Evolutionary conservation across 2,113 vertebrate species (phyloP).

Genomic region (Mesembrinibis cayennensis): DNA sequence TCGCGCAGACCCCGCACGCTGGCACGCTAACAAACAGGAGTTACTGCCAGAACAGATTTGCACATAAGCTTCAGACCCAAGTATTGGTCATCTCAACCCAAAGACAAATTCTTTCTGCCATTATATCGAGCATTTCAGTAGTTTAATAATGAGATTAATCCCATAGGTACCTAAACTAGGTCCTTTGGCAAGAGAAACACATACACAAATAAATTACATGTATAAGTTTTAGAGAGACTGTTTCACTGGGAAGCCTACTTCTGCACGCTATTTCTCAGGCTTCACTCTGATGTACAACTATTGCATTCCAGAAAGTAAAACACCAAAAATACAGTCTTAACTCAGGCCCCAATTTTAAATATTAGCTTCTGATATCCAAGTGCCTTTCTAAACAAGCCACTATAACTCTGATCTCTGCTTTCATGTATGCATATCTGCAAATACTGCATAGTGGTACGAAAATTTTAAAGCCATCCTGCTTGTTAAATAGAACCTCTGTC

Average conservation of each 20-base stretch:
- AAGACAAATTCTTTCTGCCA: not conserved
- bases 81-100: not conserved
- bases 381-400: not conserved
- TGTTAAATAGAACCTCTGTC: constrained; percentile 9
- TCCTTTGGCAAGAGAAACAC: not conserved
- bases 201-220: not conserved
- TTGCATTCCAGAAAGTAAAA: not conserved
- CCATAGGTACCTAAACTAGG: not conserved
- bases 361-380: not conserved
- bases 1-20: accelerated
- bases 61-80: not conserved
- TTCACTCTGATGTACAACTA: not conserved
- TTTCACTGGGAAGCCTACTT: not conserved
- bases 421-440: not conserved
- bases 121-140: not conserved
- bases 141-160: not conserved
- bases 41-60: not conserved
- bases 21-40: accelerated
- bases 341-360: not conserved
- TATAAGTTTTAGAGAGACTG: not conserved
- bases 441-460: not conserved
- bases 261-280: not conserved
- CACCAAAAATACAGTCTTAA: not conserved
- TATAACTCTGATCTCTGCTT: not conserved
- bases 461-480: not conserved